Percentiles rank a stretch among this genome's conserved stretches.
Conservation (phyloP, 2,113 vertebrate genomes). For the Motacilla alba region DNA sequence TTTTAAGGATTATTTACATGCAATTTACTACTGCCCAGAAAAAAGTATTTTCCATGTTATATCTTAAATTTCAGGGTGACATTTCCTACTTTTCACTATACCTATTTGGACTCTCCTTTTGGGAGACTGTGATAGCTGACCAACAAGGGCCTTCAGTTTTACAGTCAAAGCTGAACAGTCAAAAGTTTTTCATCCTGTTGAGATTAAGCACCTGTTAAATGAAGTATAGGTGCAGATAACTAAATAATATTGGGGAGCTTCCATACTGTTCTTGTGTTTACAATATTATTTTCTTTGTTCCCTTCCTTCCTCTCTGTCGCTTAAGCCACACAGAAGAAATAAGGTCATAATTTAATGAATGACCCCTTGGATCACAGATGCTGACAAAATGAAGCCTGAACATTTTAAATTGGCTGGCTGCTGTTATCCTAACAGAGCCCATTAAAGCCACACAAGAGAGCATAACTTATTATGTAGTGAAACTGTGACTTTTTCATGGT, state of each 20-base stretch:
- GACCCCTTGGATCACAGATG: constrained; percentile 43
- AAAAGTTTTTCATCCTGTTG: background rate
- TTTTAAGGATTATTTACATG: background rate
- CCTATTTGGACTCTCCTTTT: background rate
- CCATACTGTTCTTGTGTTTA: background rate
- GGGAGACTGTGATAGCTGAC: background rate
- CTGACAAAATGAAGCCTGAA: constrained; percentile 41
- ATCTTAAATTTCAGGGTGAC: background rate
- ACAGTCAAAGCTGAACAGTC: background rate
- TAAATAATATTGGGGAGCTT: background rate
- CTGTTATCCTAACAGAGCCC: constrained; percentile 21
- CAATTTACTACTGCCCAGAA: background rate
- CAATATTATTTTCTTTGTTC: background rate
- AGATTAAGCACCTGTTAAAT: background rate
- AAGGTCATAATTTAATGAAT: constrained; percentile 45
- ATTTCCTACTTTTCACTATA: background rate
- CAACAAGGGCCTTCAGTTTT: background rate
- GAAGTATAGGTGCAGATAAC: background rate
- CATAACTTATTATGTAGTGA: constrained; percentile 22
- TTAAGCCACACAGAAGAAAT: background rate
- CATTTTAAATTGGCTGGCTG: constrained; percentile 43
- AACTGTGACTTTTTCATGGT: constrained; percentile 52
- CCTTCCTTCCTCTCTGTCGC: background rate
- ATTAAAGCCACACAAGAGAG: constrained; percentile 41
- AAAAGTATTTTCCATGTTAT: background rate